Evolutionary conservation across 2,113 vertebrate species (phyloP).

Genomic region (Gorsachius goisagi): DNA sequence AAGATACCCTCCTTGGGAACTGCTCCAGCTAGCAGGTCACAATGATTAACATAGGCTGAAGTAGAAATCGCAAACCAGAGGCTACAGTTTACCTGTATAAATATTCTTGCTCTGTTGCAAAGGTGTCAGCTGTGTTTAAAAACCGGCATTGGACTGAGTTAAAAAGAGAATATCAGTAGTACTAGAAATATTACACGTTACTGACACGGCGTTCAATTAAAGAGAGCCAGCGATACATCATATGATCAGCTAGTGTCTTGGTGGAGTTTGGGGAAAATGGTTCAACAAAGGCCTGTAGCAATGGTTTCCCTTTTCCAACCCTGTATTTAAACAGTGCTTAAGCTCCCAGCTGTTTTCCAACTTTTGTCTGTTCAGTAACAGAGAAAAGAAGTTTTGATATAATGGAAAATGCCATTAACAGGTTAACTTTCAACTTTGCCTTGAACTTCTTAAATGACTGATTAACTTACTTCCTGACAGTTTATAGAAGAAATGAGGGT

Average conservation of each 20-base stretch:
- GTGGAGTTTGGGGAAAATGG: not conserved
- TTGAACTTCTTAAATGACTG: constrained; percentile 59
- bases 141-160: not conserved
- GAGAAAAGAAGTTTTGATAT: not conserved
- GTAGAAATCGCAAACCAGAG: not conserved
- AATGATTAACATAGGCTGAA: not conserved
- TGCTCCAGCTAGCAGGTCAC: not conserved
- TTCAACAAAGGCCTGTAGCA: not conserved
- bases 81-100: not conserved
- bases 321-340: not conserved
- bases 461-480: constrained; percentile 57
- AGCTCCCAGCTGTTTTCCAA: not conserved
- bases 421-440: constrained; percentile 49
- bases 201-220: not conserved
- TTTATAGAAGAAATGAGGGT: constrained; percentile 59
- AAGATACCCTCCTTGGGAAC: not conserved
- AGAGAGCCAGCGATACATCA: not conserved
- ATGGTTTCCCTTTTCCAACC: not conserved
- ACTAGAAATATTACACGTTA: not conserved
- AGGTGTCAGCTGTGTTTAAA: not conserved
- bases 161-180: not conserved
- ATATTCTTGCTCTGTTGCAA: not conserved
- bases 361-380: constrained; percentile 7
- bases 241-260: not conserved
- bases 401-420: constrained; percentile 6